phyloP scores from a whole-genome alignment of 2,113 vertebrate genomes.

The Alectura lathami region DNA sequence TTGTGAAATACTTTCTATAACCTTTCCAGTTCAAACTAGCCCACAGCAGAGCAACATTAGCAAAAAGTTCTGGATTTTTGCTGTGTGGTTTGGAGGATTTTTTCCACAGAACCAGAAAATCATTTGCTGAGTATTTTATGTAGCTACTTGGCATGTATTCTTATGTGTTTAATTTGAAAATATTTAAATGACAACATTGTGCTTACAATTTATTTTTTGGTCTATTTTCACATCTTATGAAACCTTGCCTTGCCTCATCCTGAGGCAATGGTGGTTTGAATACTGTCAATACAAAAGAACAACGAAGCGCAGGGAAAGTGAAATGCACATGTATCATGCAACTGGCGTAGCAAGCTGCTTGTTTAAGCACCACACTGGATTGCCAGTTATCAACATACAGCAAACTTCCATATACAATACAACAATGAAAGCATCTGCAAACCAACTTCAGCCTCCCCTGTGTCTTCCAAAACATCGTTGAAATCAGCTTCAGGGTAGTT shows the following conservation, averaged over 20 bases:
- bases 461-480: rapidly evolving
- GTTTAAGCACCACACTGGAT: neutral
- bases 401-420: neutral
- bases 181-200: constrained; percentile 15
- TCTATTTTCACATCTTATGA: constrained; percentile 44
- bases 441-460: neutral
- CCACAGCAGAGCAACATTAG: constrained; percentile 8
- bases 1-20: constrained; percentile 53
- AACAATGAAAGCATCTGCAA: neutral
- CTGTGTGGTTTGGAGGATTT: constrained; percentile 44
- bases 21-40: constrained; percentile 52
- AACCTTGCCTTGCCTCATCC: neutral
- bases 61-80: constrained; percentile 15
- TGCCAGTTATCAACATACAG: neutral
- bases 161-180: constrained; percentile 32
- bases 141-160: neutral
- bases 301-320: neutral
- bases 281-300: neutral
- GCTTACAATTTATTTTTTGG: constrained; percentile 21
- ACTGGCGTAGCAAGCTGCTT: neutral
- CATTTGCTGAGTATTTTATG: constrained; percentile 12
- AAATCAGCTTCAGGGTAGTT: neutral
- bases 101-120: constrained; percentile 48
- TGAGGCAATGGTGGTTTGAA: neutral
- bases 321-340: neutral